Conservation (phyloP, 1,140 invertebrate genomes). For the Apis laboriosa region DNA sequence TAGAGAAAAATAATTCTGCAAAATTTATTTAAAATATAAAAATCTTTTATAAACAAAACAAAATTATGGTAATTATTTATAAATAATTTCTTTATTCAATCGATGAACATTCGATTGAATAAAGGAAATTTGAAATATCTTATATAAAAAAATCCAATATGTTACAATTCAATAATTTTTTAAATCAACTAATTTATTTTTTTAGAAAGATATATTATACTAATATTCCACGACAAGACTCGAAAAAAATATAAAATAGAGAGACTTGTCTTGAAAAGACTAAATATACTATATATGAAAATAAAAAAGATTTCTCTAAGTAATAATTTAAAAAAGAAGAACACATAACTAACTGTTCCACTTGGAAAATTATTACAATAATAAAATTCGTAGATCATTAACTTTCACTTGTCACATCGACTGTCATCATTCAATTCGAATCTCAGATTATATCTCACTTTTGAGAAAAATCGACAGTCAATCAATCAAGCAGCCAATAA, state of each 20-base stretch:
- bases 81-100: background rate
- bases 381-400: background rate
- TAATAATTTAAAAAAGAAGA: background rate
- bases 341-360: background rate
- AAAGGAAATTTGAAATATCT: background rate
- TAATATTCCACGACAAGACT: background rate
- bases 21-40: background rate
- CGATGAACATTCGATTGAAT: background rate
- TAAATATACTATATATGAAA: background rate
- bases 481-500: background rate
- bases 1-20: no score
- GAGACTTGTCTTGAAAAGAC: background rate
- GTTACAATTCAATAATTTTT: background rate
- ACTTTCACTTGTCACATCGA: background rate
- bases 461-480: background rate
- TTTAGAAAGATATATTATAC: background rate
- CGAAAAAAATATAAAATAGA: background rate
- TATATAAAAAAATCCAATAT: background rate
- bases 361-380: background rate
- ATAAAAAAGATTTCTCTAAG: background rate
- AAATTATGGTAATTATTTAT: background rate
- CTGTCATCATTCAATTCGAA: background rate
- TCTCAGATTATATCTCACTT: background rate
- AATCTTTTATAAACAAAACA: background rate
- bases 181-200: background rate